phyloP scores from a whole-genome alignment of 53 echinoderm and acorn worm species.

The Echinometra lucunter region DNA sequence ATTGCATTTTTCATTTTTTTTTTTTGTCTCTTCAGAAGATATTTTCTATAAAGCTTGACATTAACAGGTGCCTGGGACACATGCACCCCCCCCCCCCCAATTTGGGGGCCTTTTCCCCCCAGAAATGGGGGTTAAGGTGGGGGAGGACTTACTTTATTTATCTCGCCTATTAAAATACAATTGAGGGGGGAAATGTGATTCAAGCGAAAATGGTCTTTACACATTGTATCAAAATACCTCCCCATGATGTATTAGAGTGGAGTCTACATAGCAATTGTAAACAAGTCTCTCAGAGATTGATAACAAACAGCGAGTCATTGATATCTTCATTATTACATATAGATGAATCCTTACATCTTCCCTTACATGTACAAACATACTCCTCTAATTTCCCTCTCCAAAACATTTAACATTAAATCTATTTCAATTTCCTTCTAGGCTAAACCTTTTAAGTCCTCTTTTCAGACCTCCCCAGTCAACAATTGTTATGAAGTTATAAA shows the following conservation, averaged over 20 bases:
- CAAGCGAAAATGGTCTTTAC: too few relatives aligned
- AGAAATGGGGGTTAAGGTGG: too few relatives aligned
- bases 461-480: too few relatives aligned
- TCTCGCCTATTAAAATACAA: too few relatives aligned
- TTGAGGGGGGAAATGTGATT: too few relatives aligned
- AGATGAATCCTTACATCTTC: background rate
- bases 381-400: background rate
- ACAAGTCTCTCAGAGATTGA: background rate
- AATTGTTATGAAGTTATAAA: background rate
- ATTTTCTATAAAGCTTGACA: too few relatives aligned
- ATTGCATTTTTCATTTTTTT: background rate
- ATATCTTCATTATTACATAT: background rate
- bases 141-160: too few relatives aligned
- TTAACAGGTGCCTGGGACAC: too few relatives aligned
- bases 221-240: background rate
- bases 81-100: too few relatives aligned
- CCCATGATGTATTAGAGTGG: background rate
- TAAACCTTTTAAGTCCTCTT: background rate
- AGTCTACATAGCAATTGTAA: background rate
- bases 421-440: background rate
- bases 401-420: background rate
- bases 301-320: background rate
- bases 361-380: background rate
- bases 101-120: too few relatives aligned
- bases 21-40: background rate